phyloP scores from a whole-genome alignment of 2,113 vertebrate genomes.

The Larimichthys polyactis region DNA sequence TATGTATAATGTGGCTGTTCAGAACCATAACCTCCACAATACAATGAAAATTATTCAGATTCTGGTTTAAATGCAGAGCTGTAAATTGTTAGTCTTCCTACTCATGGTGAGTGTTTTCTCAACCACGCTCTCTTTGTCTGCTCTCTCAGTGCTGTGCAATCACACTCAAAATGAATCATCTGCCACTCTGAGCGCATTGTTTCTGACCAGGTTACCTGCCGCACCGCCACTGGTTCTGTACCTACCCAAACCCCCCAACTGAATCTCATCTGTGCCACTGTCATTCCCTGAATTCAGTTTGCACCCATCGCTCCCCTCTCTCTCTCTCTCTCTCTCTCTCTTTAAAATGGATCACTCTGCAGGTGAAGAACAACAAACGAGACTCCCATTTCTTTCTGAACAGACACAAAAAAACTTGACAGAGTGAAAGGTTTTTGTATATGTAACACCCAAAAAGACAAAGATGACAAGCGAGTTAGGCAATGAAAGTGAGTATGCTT shows the following conservation, averaged over 20 bases:
- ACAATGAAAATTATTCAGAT: slow-evolving; percentile 34
- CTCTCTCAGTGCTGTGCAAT: slow-evolving; percentile 49
- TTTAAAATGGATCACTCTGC: slow-evolving; percentile 44
- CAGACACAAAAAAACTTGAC: slow-evolving; percentile 18
- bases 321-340: no score
- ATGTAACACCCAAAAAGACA: slow-evolving; percentile 23
- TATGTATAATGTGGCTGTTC: slow-evolving; percentile 4
- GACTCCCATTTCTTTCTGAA: slow-evolving; percentile 36
- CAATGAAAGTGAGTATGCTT: slow-evolving; percentile 1
- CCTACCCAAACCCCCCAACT: slow-evolving; percentile 29
- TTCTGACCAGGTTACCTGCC: slow-evolving; percentile 65
- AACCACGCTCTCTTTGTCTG: slow-evolving; percentile 70
- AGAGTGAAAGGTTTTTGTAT: slow-evolving; percentile 38
- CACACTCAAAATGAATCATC: slow-evolving; percentile 75
- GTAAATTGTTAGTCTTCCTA: slow-evolving; percentile 65
- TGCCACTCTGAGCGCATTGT: slow-evolving; percentile 57
- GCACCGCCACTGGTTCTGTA: neutral
- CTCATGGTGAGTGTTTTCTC: slow-evolving; percentile 68
- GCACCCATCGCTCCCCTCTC: slow-evolving; percentile 32
- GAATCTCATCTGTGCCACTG: slow-evolving; percentile 10
- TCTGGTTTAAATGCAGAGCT: slow-evolving; percentile 46
- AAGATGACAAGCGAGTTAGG: slow-evolving; percentile 18
- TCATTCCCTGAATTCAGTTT: slow-evolving; percentile 42
- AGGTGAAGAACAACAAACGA: slow-evolving; percentile 30
- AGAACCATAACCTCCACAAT: neutral